Evolutionary conservation across 2,797 vertebrate species (phyloP), one percentile per base, ranked within the genome.

Genomic region (Labeo calbasu): DNA sequence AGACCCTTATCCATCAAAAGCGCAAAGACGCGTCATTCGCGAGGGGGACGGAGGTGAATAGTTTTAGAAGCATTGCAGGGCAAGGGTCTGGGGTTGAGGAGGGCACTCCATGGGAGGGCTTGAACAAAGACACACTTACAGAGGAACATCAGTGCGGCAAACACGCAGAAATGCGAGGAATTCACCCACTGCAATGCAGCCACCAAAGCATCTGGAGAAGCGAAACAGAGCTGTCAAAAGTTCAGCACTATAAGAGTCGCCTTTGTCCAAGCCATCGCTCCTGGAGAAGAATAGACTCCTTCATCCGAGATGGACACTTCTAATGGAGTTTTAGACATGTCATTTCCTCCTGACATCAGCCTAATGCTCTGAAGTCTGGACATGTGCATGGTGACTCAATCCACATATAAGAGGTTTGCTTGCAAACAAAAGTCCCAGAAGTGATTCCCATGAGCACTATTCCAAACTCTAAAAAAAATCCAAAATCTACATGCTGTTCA

Each of bases 151-250:
- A 92, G 91, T 93, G 91, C 90, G 91, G 90, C 86, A 51, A 83
- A 81, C 92, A 91, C 85, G 84, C 87, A 93, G 93, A 93, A 93
- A 95, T 95, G 92, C 88, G 81, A 94, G 91, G 87, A 92, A 95
- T 95, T 94, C 93, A 90, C 92, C 89, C 90, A 87, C 92, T 91
- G 91, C 91, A 88, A 91, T 89, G 81, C 91, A 89, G 88, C 89
- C 90, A 87, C 71, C 85, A 88, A 84, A 91, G 88, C 91, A 84
- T 87, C 90, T 84, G 89, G 90, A 88, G 90, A 80, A 77, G 90
- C 92, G 46, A 68, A 85, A 83, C 93, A 90, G 93, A 91, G 89
- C 94, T 89, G 92, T 94, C 93, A 93, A 93, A 93, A 94, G 93
- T 94, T 95, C 95, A 94, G 79, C 78, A 65, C 87, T 89, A 94